phyloP scores from a whole-genome alignment of 1,140 invertebrate genomes.

The Phthorimaea operculella region DNA sequence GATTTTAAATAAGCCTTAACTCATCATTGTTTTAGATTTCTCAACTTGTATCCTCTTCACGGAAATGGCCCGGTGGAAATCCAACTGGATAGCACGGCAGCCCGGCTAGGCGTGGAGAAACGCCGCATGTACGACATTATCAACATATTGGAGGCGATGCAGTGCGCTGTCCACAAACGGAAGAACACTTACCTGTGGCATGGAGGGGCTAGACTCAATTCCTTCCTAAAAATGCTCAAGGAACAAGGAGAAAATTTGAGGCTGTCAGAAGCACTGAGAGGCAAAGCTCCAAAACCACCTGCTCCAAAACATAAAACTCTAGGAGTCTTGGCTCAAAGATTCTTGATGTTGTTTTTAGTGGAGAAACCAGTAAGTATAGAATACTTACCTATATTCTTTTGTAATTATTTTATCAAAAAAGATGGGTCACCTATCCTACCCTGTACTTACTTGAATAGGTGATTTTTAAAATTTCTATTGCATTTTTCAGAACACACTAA shows the following conservation, averaged over 20 bases:
- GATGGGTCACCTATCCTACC: too few species aligned
- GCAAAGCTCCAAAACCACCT: constrained; percentile 53
- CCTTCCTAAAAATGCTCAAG: constrained; percentile 59
- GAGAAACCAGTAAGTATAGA: constrained; percentile 70
- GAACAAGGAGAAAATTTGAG: constrained; percentile 57
- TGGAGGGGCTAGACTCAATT: constrained; percentile 62
- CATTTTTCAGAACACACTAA: constrained; percentile 72
- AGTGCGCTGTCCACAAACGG: constrained; percentile 73
- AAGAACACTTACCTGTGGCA: constrained; percentile 74
- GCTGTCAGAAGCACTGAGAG: constrained; percentile 55
- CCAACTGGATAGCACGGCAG: constrained; percentile 69
- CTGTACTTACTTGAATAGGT: neutral
- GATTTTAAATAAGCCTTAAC: too few species aligned
- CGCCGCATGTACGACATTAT: constrained; percentile 82
- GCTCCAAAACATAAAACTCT: constrained; percentile 72
- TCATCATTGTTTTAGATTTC: constrained; percentile 59
- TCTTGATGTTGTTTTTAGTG: constrained; percentile 79
- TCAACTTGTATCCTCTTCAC: constrained; percentile 67
- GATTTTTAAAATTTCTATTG: too few species aligned
- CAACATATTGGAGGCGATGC: constrained; percentile 79
- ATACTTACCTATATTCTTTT: too few species aligned
- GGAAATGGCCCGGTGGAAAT: constrained; percentile 62
- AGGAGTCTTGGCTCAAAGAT: constrained; percentile 77
- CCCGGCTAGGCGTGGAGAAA: constrained; percentile 71
- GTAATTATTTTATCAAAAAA: too few species aligned